Evolutionary conservation across 2,113 vertebrate species (phyloP).

Genomic region (Scomber japonicus): DNA sequence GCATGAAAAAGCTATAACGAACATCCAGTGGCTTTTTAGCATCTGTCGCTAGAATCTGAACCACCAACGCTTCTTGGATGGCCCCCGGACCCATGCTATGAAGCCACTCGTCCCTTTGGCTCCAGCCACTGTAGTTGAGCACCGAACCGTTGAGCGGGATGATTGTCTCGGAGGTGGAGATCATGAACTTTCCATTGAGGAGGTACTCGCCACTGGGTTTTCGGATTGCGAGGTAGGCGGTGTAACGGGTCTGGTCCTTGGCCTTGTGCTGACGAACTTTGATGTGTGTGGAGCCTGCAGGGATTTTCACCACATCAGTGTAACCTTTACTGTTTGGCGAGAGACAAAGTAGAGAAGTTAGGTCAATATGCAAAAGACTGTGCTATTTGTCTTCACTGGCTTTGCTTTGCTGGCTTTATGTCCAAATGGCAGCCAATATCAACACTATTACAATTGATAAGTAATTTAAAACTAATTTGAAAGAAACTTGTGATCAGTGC

Average conservation of each 20-base stretch:
- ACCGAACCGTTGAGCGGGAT: constrained; percentile 94
- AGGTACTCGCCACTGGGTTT: constrained; percentile 92
- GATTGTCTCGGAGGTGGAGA: constrained; percentile 97
- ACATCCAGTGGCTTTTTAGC: constrained; percentile 91
- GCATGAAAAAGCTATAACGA: constrained; percentile 96
- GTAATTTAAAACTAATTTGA: too few relatives aligned
- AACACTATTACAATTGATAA: too few relatives aligned
- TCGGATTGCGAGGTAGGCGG: constrained; percentile 94
- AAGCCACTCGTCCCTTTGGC: constrained; percentile 93
- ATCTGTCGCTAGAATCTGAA: constrained; percentile 96
- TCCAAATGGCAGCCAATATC: too few relatives aligned
- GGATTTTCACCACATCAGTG: constrained; percentile 96
- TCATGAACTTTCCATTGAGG: constrained; percentile 98
- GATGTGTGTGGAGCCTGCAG: constrained; percentile 94
- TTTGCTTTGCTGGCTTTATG: too few relatives aligned
- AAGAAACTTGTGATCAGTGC: too few relatives aligned
- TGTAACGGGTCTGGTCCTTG: constrained; percentile 93
- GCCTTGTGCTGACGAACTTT: constrained; percentile 96
- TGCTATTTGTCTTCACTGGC: neutral
- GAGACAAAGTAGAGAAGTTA: constrained; percentile 16
- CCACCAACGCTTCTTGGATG: constrained; percentile 88
- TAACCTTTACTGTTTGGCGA: constrained; percentile 92
- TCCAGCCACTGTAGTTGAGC: constrained; percentile 99
- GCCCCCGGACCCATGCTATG: constrained; percentile 94
- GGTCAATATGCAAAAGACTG: neutral